Conservation (phyloP, 2,888 invertebrate species). For the Andrena haemorrhoa region DNA sequence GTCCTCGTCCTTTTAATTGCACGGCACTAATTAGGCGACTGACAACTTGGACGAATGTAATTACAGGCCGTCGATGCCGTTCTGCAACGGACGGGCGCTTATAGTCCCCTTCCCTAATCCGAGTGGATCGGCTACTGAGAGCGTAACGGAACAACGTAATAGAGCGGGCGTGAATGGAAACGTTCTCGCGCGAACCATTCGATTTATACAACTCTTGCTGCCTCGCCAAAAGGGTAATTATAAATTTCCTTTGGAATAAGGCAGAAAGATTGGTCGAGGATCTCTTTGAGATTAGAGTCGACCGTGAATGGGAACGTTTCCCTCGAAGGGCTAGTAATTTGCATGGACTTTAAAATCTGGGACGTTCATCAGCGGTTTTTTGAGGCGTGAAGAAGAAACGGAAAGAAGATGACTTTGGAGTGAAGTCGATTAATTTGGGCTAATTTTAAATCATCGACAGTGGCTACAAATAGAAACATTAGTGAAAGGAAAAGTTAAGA, state of each 20-base stretch:
- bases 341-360: background rate
- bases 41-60: conserved; percentile 27
- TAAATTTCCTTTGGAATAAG: background rate
- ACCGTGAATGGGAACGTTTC: background rate
- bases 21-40: conserved; percentile 23
- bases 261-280: background rate
- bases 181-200: background rate
- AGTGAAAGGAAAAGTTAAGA: too few species aligned
- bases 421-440: too few species aligned
- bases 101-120: conserved; percentile 22
- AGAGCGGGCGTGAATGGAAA: background rate
- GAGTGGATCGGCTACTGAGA: conserved; percentile 1
- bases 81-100: conserved; percentile 2
- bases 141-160: background rate
- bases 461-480: too few species aligned
- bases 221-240: background rate
- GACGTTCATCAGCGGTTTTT: background rate
- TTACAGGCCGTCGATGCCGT: conserved; percentile 15
- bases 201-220: background rate
- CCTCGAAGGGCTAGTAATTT: background rate
- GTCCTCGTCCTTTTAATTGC: conserved; percentile 23
- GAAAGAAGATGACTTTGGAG: too few species aligned
- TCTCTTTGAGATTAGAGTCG: background rate
- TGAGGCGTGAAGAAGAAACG: background rate
- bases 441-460: too few species aligned